A percentile compares a stretch with the other conserved stretches of the same genome.
These are phyloP conservation scores for Agelas oroides DNA, from an alignment of 37 sponge, comb jelly and placozoan species.

Conservation along the genomic window DNA sequence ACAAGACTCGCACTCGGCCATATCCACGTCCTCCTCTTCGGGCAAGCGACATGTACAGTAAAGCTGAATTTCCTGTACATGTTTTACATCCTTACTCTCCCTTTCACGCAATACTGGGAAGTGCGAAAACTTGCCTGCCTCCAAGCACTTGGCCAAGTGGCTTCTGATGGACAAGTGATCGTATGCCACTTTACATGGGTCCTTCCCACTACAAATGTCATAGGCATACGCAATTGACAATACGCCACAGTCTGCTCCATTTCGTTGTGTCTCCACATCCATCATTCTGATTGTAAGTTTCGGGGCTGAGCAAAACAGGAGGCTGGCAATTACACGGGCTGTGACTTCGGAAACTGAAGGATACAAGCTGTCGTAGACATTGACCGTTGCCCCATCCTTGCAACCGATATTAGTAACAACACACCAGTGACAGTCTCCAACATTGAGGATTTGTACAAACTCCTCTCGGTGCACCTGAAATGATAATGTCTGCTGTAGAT, in stretches of 20 bases:
- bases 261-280: constrained; percentile 4
- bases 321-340: constrained; percentile 4
- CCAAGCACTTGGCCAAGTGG: constrained; percentile 4
- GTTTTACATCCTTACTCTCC: background rate
- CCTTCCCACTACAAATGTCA: constrained; percentile 1
- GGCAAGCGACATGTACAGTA: constrained; percentile 22
- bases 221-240: constrained; percentile 22
- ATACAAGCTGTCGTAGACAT: constrained; percentile 14
- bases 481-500: background rate
- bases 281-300: background rate
- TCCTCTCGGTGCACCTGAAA: background rate
- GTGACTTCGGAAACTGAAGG: background rate
- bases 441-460: constrained; percentile 23
- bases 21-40: background rate
- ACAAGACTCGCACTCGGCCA: constrained; percentile 36
- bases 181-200: constrained; percentile 4
- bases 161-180: constrained; percentile 6
- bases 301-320: background rate
- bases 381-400: background rate
- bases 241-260: constrained; percentile 17
- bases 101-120: constrained; percentile 5
- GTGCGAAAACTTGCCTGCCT: background rate
- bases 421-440: constrained; percentile 15
- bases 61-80: background rate
- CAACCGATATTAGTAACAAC: constrained; percentile 6